Evolutionary conservation across 2,797 vertebrate genomes (phyloP).

Genomic region (Bufotes viridis): DNA sequence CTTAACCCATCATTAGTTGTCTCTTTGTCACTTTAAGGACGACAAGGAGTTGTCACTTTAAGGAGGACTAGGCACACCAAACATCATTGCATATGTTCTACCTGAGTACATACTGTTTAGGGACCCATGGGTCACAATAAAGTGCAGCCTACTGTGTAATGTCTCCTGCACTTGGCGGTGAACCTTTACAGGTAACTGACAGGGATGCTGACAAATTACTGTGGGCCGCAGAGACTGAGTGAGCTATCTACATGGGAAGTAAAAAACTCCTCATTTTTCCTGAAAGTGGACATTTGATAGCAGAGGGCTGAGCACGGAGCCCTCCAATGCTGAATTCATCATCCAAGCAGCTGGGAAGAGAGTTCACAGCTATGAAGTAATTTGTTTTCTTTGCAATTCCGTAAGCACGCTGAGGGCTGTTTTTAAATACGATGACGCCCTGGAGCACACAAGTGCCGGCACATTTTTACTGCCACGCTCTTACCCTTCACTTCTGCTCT

Average conservation of each 20-base stretch:
- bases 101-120: not conserved
- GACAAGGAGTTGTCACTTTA: not conserved
- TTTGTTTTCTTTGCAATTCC: constrained; percentile 50
- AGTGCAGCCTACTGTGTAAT: not conserved
- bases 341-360: constrained; percentile 36
- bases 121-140: not conserved
- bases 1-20: not conserved
- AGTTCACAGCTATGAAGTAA: constrained; percentile 37
- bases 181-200: not conserved
- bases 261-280: not conserved
- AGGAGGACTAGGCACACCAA: not conserved
- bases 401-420: constrained; percentile 30
- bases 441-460: not conserved
- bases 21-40: not conserved
- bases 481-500: not conserved
- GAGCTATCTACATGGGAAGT: not conserved
- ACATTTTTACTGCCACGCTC: not conserved
- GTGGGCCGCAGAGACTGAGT: not conserved
- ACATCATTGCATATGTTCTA: no score
- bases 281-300: not conserved
- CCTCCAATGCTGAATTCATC: not conserved
- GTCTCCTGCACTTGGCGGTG: not conserved
- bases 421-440: constrained; percentile 37
- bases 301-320: not conserved
- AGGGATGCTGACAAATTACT: not conserved